phyloP scores from a whole-genome alignment of 2,797 vertebrate species.

The Typhlichthys eigenmanni region DNA sequence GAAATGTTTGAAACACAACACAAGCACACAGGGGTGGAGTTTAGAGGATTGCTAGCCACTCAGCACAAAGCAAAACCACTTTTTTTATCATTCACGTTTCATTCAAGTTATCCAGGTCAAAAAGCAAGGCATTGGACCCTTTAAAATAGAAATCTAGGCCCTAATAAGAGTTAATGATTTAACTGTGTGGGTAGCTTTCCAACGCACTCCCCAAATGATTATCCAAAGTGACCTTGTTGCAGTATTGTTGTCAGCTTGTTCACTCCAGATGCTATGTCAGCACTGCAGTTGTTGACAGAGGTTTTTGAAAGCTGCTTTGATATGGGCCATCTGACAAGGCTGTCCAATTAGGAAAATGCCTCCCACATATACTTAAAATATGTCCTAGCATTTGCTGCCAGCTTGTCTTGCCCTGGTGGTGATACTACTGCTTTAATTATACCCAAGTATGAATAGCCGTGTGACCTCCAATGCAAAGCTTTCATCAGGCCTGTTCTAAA shows the following conservation, averaged over 20 bases:
- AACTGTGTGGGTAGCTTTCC: neutral
- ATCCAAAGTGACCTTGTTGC: slow-evolving; percentile 68
- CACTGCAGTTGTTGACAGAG: slow-evolving; percentile 71
- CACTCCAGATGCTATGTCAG: slow-evolving; percentile 67
- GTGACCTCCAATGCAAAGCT: slow-evolving; percentile 43
- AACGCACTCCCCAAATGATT: slow-evolving; percentile 42
- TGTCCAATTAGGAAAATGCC: slow-evolving; percentile 75
- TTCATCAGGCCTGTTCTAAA: slow-evolving; percentile 41
- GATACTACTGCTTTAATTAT: slow-evolving; percentile 65
- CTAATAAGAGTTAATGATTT: neutral
- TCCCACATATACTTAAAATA: slow-evolving; percentile 50
- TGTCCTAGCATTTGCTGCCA: slow-evolving; percentile 53
- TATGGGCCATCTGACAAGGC: slow-evolving; percentile 67
- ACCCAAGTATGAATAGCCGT: slow-evolving; percentile 64
- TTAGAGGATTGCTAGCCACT: no score
- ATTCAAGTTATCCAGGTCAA: no score
- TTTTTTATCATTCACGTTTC: no score
- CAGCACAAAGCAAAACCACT: no score
- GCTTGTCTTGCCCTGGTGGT: slow-evolving; percentile 52
- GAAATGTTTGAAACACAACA: no score
- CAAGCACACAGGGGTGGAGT: no score
- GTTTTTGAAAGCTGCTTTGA: slow-evolving; percentile 61
- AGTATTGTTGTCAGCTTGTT: slow-evolving; percentile 14
- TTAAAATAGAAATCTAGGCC: no score
- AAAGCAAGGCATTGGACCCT: no score